Evolutionary conservation across 2,797 vertebrate genomes (phyloP).

Genomic region (Mallotus villosus): DNA sequence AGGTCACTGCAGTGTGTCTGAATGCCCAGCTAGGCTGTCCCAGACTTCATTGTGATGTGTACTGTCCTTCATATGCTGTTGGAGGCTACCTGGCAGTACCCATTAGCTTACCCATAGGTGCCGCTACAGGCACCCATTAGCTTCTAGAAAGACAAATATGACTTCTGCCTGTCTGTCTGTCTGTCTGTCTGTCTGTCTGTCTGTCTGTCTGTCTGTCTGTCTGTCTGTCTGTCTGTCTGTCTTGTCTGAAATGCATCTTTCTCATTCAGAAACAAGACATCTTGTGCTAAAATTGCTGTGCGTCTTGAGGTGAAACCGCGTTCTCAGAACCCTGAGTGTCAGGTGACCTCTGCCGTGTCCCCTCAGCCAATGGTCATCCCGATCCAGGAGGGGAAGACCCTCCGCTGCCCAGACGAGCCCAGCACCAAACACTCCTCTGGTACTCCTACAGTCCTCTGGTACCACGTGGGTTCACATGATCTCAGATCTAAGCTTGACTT

Average conservation of each 20-base stretch:
- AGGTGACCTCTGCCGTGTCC: constrained; percentile 38
- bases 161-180: neutral
- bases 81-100: neutral
- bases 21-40: no score
- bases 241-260: neutral
- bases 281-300: constrained; percentile 85
- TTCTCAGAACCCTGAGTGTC: constrained; percentile 60
- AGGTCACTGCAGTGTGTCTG: no score
- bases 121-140: no score
- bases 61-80: no score
- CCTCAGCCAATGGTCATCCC: neutral
- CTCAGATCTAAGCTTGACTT: neutral
- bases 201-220: no score
- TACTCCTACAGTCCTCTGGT: constrained; percentile 85
- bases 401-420: constrained; percentile 82
- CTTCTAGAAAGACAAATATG: no score
- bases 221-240: no score
- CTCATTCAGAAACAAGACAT: constrained; percentile 81
- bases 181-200: no score
- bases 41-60: neutral
- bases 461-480: constrained; percentile 62
- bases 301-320: constrained; percentile 76
- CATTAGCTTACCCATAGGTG: no score
- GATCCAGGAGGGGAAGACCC: constrained; percentile 34
- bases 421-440: constrained; percentile 75